phyloP scores from a whole-genome alignment of 2,113 vertebrate genomes.

The Donacobius atricapilla region DNA sequence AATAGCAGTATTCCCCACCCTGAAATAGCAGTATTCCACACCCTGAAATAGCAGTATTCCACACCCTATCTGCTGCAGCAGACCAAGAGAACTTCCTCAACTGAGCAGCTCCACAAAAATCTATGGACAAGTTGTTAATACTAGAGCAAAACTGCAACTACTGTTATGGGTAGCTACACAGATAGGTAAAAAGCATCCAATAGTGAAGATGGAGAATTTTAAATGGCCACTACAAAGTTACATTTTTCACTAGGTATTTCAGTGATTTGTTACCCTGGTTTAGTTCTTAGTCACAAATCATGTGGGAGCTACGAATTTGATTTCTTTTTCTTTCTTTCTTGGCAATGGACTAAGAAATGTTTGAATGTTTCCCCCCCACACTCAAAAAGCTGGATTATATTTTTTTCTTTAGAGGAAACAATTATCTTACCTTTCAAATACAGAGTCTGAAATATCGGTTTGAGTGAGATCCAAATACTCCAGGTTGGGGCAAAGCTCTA shows the following conservation, averaged over 20 bases:
- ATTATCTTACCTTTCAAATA: slow-evolving; percentile 79
- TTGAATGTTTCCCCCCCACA: background rate
- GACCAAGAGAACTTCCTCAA: background rate
- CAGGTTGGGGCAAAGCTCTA: slow-evolving; percentile 90
- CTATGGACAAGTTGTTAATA: background rate
- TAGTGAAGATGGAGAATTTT: background rate
- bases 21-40: background rate
- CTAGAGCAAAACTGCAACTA: background rate
- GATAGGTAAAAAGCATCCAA: background rate
- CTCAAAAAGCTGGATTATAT: background rate
- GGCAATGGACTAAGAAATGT: background rate
- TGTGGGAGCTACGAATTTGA: background rate
- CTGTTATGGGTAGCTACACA: background rate
- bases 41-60: background rate
- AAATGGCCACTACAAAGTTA: background rate
- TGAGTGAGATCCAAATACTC: slow-evolving; percentile 93
- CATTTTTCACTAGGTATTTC: background rate
- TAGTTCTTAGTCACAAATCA: background rate
- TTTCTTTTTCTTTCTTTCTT: background rate
- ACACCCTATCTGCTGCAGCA: background rate
- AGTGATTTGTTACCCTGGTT: background rate
- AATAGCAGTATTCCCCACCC: background rate
- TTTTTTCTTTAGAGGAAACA: background rate
- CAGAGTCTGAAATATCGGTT: slow-evolving; percentile 86
- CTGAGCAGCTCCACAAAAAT: background rate